Evolutionary conservation across 2,113 vertebrate genomes (phyloP).

Genomic region (Dendrocopos noguchii): DNA sequence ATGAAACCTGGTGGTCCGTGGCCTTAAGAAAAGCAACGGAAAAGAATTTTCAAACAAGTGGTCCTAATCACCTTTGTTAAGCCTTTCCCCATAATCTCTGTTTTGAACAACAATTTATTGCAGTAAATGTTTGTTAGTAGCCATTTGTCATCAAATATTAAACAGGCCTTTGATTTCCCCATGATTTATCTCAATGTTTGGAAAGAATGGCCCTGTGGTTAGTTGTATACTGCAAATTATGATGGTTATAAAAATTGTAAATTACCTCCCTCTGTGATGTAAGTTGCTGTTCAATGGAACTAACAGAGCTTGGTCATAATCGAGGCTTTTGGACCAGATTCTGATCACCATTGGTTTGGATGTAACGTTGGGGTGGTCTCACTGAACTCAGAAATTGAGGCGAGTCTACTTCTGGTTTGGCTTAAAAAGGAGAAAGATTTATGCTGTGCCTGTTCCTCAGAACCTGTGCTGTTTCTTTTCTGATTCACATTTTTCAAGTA

Average conservation of each 20-base stretch:
- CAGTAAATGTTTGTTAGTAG: slow-evolving; percentile 12
- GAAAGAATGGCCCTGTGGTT: slow-evolving; percentile 28
- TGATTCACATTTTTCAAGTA: background rate
- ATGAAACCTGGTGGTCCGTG: slow-evolving; percentile 49
- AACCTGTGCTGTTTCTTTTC: background rate
- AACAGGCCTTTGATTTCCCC: background rate
- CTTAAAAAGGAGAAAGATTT: accelerated
- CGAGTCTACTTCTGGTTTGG: background rate
- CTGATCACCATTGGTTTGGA: background rate
- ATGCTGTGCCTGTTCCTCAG: background rate
- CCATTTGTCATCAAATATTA: slow-evolving; percentile 38
- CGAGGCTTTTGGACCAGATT: background rate
- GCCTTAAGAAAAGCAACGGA: background rate
- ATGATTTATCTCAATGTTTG: slow-evolving; percentile 46
- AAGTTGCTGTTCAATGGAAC: background rate
- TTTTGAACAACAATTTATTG: slow-evolving; percentile 26
- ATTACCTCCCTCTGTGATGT: background rate
- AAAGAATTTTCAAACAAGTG: slow-evolving; percentile 15
- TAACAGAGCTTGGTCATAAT: background rate
- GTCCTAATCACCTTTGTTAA: slow-evolving; percentile 24
- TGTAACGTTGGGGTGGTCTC: background rate
- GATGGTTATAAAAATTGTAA: slow-evolving; percentile 43
- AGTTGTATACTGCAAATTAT: slow-evolving; percentile 18
- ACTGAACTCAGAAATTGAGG: background rate
- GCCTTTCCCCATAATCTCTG: background rate